Conservation (phyloP, 2,888 invertebrate genomes). For the Geophilus truncorum region DNA sequence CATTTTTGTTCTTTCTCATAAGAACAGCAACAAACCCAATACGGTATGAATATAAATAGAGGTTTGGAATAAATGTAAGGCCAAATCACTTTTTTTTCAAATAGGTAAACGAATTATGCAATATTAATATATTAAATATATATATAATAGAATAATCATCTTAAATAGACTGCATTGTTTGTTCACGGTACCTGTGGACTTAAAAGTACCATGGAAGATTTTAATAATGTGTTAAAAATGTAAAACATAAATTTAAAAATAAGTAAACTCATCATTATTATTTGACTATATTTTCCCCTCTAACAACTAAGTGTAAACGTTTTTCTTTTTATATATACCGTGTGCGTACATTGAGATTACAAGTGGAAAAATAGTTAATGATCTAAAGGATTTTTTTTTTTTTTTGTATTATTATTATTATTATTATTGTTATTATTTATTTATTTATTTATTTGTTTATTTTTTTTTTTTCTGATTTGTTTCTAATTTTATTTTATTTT, state of each 20-base stretch:
- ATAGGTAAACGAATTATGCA: not conserved
- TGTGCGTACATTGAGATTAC: not conserved
- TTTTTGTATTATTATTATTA: not conserved
- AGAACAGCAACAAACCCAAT: not conserved
- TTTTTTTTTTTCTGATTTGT: not conserved
- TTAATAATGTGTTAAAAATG: not conserved
- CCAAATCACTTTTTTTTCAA: not conserved
- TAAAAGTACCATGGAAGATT: not conserved
- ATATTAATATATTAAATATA: not conserved
- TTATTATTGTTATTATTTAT: not conserved
- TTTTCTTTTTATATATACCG: not conserved
- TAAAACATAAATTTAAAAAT: not conserved
- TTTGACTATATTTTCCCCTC: not conserved
- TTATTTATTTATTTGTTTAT: not conserved
- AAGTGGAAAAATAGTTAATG: not conserved
- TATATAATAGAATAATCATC: not conserved
- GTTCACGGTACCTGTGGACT: not conserved
- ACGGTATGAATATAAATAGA: not conserved
- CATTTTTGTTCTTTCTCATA: not conserved
- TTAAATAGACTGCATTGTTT: not conserved
- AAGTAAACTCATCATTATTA: not conserved
- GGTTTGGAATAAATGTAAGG: not conserved
- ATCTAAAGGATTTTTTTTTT: not conserved
- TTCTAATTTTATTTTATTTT: not conserved
- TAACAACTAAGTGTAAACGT: not conserved